Evolutionary conservation across 2,797 vertebrate genomes (phyloP).

Genomic region (Melopsittacus undulatus): DNA sequence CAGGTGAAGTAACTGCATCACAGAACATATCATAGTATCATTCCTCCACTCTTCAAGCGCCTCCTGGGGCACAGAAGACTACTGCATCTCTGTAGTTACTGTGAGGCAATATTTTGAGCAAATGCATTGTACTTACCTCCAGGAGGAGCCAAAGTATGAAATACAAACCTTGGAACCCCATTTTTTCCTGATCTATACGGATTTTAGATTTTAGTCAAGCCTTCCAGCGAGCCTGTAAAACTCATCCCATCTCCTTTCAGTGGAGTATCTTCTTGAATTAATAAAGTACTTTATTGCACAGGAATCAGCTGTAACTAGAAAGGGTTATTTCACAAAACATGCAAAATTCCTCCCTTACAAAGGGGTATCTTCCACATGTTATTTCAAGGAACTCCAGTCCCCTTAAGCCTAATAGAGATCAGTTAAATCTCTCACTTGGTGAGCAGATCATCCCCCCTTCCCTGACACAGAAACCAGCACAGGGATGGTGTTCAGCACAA

Average conservation of each 20-base stretch:
- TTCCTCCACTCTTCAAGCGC: background rate
- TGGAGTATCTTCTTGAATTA: background rate
- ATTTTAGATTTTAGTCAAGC: background rate
- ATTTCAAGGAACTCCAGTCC: background rate
- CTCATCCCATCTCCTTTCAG: background rate
- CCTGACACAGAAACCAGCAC: background rate
- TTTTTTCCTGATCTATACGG: background rate
- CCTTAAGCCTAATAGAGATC: background rate
- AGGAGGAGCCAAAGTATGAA: background rate
- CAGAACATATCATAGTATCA: background rate
- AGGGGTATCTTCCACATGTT: fast-evolving
- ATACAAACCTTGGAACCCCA: background rate
- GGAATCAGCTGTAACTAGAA: constrained; percentile 22
- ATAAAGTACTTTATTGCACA: constrained; percentile 47
- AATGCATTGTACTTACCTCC: constrained; percentile 7
- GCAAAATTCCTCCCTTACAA: background rate
- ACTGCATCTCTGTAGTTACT: fast-evolving
- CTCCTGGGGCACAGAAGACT: background rate
- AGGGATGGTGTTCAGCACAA: fast-evolving
- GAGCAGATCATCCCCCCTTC: fast-evolving
- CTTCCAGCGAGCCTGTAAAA: background rate
- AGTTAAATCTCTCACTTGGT: background rate
- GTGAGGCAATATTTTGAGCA: background rate
- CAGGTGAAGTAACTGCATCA: background rate
- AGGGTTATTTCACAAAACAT: background rate